A percentile compares a stretch with the other conserved stretches of the same genome.
Evolutionary conservation across 2,797 vertebrate genomes (phyloP).

Genomic region (Anguilla anguilla): DNA sequence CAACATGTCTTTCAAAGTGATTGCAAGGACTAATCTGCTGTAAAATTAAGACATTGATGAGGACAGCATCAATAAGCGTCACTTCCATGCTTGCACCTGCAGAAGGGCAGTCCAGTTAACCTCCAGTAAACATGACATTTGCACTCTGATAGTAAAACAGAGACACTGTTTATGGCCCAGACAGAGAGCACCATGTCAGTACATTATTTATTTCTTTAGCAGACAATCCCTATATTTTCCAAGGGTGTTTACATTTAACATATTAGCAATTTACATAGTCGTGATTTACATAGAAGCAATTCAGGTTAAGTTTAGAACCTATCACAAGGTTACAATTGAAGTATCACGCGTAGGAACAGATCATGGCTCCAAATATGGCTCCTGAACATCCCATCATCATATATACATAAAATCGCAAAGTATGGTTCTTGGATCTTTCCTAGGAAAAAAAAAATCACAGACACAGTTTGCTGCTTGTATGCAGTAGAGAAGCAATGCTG

Average conservation of each 20-base stretch:
- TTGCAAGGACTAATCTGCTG: background rate
- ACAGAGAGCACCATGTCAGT: background rate
- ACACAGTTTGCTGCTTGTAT: background rate
- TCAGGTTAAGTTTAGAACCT: background rate
- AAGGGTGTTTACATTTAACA: background rate
- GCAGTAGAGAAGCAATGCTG: background rate
- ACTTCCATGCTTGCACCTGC: background rate
- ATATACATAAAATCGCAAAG: no score
- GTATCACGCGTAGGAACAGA: background rate
- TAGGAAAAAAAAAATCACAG: no score
- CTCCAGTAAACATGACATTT: background rate
- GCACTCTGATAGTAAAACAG: background rate
- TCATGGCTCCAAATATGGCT: background rate
- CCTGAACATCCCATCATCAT: background rate
- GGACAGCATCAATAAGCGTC: background rate
- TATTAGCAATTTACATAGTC: background rate
- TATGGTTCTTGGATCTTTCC: background rate
- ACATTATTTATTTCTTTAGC: background rate
- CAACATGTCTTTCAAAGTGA: background rate
- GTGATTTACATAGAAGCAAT: background rate
- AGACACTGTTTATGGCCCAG: background rate
- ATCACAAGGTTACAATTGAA: background rate
- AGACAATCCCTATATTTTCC: background rate
- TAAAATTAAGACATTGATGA: background rate
- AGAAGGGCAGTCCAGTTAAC: background rate